A percentile compares a stretch with the other conserved stretches of the same genome.
Evolutionary conservation across 1,140 invertebrate species (phyloP).

Genomic region (Lanistes nyassanus): DNA sequence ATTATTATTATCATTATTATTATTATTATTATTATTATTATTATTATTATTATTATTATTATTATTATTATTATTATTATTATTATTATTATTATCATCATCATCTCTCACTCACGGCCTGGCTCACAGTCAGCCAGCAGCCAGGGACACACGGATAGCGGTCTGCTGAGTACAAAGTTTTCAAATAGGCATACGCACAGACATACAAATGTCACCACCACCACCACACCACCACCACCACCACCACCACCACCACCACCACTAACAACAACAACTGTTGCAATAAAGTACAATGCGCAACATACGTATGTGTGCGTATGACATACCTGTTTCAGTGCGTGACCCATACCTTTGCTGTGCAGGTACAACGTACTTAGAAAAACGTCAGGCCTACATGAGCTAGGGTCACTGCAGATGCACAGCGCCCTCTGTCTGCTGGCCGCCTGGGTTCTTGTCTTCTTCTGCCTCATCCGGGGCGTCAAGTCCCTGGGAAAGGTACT

Average conservation of each 20-base stretch:
- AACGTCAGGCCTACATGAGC: slow-evolving; percentile 50
- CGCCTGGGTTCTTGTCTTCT: slow-evolving; percentile 66
- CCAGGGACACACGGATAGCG: no score
- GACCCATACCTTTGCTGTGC: slow-evolving; percentile 28
- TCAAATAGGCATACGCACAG: no score
- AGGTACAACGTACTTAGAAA: slow-evolving; percentile 48
- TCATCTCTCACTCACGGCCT: no score
- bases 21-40: background rate
- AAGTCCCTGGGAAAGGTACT: slow-evolving; percentile 73
- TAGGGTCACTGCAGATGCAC: slow-evolving; percentile 73
- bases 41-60: background rate
- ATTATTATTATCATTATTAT: no score
- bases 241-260: no score
- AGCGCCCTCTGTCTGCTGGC: slow-evolving; percentile 60
- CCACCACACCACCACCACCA: no score
- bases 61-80: background rate
- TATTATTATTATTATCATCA: background rate
- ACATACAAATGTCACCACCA: no score
- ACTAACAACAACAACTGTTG: no score
- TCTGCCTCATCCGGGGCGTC: slow-evolving; percentile 67
- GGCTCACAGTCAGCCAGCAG: no score
- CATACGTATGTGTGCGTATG: no score
- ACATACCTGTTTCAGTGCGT: background rate
- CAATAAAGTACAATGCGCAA: no score
- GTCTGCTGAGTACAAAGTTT: no score